These are phyloP conservation scores for Xylota sylvarum DNA, from an alignment of 2,888 invertebrate species.

Conservation along the genomic window DNA sequence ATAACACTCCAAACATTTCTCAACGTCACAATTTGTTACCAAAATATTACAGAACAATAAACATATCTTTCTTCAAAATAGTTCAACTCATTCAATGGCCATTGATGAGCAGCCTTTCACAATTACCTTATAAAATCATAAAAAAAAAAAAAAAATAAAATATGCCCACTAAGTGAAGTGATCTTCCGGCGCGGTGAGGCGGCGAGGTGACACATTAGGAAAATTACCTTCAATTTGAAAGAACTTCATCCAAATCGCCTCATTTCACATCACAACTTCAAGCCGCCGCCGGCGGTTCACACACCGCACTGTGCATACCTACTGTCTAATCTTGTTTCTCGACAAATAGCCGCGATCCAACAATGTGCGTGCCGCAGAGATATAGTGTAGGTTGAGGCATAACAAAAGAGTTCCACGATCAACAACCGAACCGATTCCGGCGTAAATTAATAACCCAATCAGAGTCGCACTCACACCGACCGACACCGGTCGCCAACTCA, in stretches of 20 bases:
- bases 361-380: constrained; percentile 23
- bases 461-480: constrained; percentile 33
- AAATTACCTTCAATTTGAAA: constrained; percentile 50
- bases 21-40: constrained; percentile 2
- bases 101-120: constrained; percentile 3
- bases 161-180: constrained; percentile 45
- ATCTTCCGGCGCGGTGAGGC: constrained; percentile 9
- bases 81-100: neutral
- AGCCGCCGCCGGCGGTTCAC: neutral
- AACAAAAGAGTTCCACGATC: constrained; percentile 44
- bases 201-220: constrained; percentile 44
- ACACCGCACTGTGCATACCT: neutral
- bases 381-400: constrained; percentile 16
- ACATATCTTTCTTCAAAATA: neutral
- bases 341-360: constrained; percentile 23
- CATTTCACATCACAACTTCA: constrained; percentile 26
- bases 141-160: constrained; percentile 46
- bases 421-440: constrained; percentile 49
- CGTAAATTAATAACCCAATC: constrained; percentile 65
- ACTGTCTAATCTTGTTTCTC: constrained; percentile 18
- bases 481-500: constrained; percentile 8
- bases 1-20: no score
- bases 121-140: constrained; percentile 11
- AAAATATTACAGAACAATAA: constrained; percentile 25
- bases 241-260: constrained; percentile 44